Conservation (phyloP, 2,113 vertebrate species). For the Fregata magnificens region DNA sequence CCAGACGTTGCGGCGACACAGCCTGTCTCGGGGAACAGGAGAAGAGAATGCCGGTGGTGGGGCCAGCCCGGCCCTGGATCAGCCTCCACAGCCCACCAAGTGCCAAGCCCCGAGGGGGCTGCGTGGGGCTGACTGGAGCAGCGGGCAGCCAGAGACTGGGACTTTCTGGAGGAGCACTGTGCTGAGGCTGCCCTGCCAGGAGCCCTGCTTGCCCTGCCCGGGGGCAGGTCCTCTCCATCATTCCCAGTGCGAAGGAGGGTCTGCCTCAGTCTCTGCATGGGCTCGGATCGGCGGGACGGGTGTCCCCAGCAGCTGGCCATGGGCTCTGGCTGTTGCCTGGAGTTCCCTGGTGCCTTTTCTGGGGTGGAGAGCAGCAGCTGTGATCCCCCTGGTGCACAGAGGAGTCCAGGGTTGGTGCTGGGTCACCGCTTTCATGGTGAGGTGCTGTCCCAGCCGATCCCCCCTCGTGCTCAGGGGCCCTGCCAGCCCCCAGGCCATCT, state of each 20-base stretch:
- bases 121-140: background rate
- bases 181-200: background rate
- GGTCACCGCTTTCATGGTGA: background rate
- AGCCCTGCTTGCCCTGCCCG: background rate
- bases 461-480: accelerated
- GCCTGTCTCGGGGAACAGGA: background rate
- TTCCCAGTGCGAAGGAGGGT: accelerated
- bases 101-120: background rate
- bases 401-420: background rate
- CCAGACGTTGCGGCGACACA: background rate
- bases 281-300: accelerated
- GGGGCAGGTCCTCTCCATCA: background rate
- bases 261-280: background rate
- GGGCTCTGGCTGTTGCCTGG: background rate
- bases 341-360: background rate
- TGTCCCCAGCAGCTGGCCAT: background rate
- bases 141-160: background rate
- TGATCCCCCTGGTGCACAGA: background rate
- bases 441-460: background rate
- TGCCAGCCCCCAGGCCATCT: background rate
- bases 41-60: background rate
- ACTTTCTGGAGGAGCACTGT: background rate
- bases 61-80: background rate
- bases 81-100: background rate
- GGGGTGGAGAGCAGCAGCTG: background rate